A percentile compares a stretch with the other conserved stretches of the same genome.
phyloP scores from a whole-genome alignment of 2,113 vertebrate species.

The Clinocottus analis region DNA sequence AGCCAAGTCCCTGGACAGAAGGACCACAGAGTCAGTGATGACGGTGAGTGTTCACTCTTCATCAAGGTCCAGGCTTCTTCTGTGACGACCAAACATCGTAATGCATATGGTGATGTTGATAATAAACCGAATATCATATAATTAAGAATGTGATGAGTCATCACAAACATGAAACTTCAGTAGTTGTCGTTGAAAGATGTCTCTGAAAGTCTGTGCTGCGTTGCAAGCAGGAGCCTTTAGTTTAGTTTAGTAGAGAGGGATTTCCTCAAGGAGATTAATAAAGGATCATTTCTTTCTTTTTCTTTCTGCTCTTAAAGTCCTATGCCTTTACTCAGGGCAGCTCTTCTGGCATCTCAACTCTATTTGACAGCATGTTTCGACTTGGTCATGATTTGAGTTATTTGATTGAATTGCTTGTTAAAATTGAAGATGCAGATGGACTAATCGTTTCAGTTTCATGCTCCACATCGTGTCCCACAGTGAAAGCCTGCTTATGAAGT shows the following conservation, averaged over 20 bases:
- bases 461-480: background rate
- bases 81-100: background rate
- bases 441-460: background rate
- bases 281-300: too few species aligned
- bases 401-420: background rate
- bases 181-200: background rate
- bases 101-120: background rate
- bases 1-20: conserved; percentile 86
- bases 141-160: too few species aligned
- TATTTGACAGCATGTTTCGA: background rate
- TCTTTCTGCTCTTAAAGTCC: too few species aligned
- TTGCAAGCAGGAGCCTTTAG: background rate
- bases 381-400: too few species aligned
- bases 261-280: too few species aligned
- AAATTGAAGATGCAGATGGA: background rate
- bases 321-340: too few species aligned
- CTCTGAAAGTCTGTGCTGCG: background rate
- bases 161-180: background rate
- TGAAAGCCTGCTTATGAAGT: background rate
- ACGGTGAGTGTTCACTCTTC: conserved; percentile 77
- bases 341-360: too few species aligned
- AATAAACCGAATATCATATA: background rate
- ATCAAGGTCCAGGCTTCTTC: background rate
- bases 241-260: too few species aligned
- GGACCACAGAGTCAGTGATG: conserved; percentile 88